Evolutionary conservation across 2,888 invertebrate genomes (phyloP).

Genomic region (Acleris holmiana): DNA sequence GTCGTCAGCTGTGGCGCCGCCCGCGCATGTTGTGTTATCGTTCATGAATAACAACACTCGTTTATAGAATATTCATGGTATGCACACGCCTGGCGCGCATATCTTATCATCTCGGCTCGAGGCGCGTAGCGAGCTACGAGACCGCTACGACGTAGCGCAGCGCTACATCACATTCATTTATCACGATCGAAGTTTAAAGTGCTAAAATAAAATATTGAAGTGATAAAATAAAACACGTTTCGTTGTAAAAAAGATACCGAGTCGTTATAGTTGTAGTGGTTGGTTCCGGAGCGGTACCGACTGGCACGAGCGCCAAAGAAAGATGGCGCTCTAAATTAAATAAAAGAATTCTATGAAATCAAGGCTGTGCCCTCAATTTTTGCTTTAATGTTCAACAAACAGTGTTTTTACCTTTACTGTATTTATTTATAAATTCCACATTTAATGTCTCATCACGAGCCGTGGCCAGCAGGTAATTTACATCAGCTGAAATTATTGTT

Average conservation of each 20-base stretch:
- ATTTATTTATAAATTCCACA: too few species aligned
- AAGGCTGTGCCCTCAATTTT: slow-evolving; percentile 24
- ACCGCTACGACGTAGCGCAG: slow-evolving; percentile 21
- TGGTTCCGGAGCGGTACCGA: slow-evolving; percentile 10
- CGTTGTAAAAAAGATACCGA: background rate
- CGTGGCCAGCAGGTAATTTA: too few species aligned
- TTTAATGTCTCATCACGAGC: too few species aligned
- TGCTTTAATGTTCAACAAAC: background rate
- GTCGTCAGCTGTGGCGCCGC: slow-evolving; percentile 15
- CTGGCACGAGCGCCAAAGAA: slow-evolving; percentile 27
- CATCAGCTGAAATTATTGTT: too few species aligned
- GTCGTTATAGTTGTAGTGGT: slow-evolving; percentile 18
- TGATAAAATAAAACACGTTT: background rate
- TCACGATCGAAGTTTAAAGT: too few species aligned
- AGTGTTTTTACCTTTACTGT: too few species aligned
- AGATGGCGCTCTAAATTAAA: slow-evolving; percentile 30
- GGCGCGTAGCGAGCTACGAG: slow-evolving; percentile 26
- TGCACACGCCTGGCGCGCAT: slow-evolving; percentile 34
- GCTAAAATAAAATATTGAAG: too few species aligned
- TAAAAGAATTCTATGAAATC: slow-evolving; percentile 31
- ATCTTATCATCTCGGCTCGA: slow-evolving; percentile 33
- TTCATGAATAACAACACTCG: slow-evolving; percentile 36
- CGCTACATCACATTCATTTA: background rate
- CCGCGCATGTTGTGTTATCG: slow-evolving; percentile 23
- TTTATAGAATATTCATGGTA: slow-evolving; percentile 38